Conservation (phyloP, 2,113 vertebrate species). For the Salvelinus fontinalis region DNA sequence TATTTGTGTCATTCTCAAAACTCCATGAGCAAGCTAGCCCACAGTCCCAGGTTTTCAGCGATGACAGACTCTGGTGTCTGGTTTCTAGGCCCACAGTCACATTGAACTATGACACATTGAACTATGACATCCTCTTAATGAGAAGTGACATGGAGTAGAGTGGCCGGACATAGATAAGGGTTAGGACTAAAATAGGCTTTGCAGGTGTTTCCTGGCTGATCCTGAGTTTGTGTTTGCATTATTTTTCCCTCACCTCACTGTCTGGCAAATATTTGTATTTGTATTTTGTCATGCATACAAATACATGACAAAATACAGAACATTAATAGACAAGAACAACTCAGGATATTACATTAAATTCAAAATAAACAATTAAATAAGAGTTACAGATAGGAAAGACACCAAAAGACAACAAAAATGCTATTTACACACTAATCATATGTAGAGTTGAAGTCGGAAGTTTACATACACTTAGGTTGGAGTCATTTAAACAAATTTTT, state of each 20-base stretch:
- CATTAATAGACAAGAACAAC: too few relatives aligned
- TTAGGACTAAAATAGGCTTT: background rate
- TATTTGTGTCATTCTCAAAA: too few relatives aligned
- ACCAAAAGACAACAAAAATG: too few relatives aligned
- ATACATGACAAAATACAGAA: too few relatives aligned
- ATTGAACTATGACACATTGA: conserved; percentile 13
- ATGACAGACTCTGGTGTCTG: background rate
- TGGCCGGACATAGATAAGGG: background rate
- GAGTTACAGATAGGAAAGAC: too few relatives aligned
- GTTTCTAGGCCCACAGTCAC: background rate
- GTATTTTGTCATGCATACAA: too few relatives aligned
- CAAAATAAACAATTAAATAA: too few relatives aligned
- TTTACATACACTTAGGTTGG: too few relatives aligned
- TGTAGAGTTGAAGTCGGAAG: too few relatives aligned
- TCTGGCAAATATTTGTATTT: background rate
- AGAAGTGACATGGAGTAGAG: conserved; percentile 15
- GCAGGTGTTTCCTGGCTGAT: background rate
- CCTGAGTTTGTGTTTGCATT: background rate
- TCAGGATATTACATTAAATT: too few relatives aligned
- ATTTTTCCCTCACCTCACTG: background rate
- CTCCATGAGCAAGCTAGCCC: background rate
- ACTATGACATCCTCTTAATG: conserved; percentile 19
- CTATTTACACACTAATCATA: too few relatives aligned
- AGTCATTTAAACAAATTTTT: too few relatives aligned
- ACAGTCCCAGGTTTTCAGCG: conserved; percentile 1